Conservation (phyloP, 2,113 vertebrate species). For the Leiothrix lutea region DNA sequence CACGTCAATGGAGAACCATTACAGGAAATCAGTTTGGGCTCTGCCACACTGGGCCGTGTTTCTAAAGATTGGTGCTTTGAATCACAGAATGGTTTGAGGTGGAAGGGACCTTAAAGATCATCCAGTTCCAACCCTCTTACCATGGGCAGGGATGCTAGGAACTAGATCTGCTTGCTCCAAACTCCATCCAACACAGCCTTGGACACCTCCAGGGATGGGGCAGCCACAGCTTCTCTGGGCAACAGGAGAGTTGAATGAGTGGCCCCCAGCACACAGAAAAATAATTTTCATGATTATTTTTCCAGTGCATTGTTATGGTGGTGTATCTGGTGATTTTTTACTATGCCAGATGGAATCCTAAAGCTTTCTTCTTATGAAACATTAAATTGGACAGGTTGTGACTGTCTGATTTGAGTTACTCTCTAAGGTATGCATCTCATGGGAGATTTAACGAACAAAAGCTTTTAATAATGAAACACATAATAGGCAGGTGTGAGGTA, state of each 20-base stretch:
- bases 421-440: neutral
- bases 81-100: neutral
- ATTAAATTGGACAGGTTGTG: conserved; percentile 21
- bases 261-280: neutral
- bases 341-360: conserved; percentile 22
- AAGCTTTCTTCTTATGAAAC: conserved; percentile 14
- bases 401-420: conserved; percentile 26
- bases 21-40: neutral
- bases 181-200: neutral
- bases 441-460: neutral
- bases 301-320: neutral
- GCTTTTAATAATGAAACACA: conserved; percentile 47
- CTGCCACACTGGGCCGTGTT: neutral
- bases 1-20: neutral
- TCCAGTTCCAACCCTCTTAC: neutral
- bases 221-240: neutral
- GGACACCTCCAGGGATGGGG: neutral
- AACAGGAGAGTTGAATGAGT: neutral
- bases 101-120: neutral
- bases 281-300: neutral
- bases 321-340: conserved; percentile 9
- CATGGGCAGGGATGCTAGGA: neutral
- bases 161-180: neutral
- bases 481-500: conserved; percentile 41
- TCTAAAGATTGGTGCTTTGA: neutral